Evolutionary conservation across 2,113 vertebrate species (phyloP).

Genomic region (Zosterops borbonicus): DNA sequence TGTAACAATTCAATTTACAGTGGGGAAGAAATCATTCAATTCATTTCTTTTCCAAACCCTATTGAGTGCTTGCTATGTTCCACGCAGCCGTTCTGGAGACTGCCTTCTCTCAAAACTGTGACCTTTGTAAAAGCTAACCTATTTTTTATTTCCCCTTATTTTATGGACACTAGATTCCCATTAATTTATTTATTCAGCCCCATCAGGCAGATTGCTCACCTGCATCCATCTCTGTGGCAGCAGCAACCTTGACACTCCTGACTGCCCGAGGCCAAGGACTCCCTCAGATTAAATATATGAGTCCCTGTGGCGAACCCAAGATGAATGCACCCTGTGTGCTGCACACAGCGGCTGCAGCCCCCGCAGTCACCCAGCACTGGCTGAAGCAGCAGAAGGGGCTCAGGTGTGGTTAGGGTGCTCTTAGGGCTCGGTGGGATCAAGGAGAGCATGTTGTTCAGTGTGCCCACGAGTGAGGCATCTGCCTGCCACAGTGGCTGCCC

Average conservation of each 20-base stretch:
- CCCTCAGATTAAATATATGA: constrained; percentile 14
- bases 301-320: not conserved
- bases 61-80: not conserved
- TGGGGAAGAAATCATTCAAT: not conserved
- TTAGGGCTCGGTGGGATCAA: fast-evolving
- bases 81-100: not conserved
- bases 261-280: constrained; percentile 48
- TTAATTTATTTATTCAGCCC: constrained; percentile 19
- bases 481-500: fast-evolving
- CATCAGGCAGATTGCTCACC: not conserved
- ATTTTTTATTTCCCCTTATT: constrained; percentile 14
- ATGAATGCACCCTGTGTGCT: not conserved
- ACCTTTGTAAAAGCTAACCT: not conserved
- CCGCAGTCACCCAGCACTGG: not conserved
- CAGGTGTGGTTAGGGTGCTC: not conserved
- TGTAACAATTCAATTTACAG: not conserved
- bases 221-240: constrained; percentile 44
- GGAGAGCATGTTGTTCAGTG: not conserved
- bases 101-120: not conserved
- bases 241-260: constrained; percentile 34
- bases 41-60: not conserved
- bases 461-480: not conserved
- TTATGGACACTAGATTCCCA: not conserved
- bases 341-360: fast-evolving
- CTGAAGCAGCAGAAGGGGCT: not conserved